These are phyloP conservation scores for Merodon equestris DNA, from an alignment of 2,888 invertebrate species.

Conservation along the genomic window DNA sequence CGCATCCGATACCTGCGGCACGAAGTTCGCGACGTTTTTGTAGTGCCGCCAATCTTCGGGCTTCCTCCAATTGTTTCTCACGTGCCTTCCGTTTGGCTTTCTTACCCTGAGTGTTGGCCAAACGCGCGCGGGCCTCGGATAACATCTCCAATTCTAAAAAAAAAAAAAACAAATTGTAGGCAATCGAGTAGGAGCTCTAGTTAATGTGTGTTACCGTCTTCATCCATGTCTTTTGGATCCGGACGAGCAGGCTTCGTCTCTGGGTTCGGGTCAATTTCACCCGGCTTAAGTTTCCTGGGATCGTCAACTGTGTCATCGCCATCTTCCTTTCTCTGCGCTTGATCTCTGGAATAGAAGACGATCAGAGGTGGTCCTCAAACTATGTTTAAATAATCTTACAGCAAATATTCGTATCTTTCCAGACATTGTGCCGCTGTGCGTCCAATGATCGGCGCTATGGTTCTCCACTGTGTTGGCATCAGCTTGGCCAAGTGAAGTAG, in stretches of 20 bases:
- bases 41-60: slow-evolving; percentile 94
- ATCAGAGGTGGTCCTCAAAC: neutral
- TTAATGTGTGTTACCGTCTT: slow-evolving; percentile 95
- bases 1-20: slow-evolving; percentile 93
- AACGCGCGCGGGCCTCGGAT: slow-evolving; percentile 97
- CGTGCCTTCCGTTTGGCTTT: slow-evolving; percentile 96
- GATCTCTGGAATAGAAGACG: slow-evolving; percentile 84
- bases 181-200: too few species aligned
- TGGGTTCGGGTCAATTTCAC: slow-evolving; percentile 99
- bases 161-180: neutral
- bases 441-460: slow-evolving; percentile 99
- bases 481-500: slow-evolving; percentile 97
- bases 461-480: slow-evolving; percentile 99
- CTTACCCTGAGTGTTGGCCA: slow-evolving; percentile 98
- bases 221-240: slow-evolving; percentile 99
- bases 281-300: slow-evolving; percentile 97
- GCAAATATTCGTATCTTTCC: slow-evolving; percentile 96
- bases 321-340: slow-evolving; percentile 97
- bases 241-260: slow-evolving; percentile 99
- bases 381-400: slow-evolving; percentile 82
- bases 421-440: slow-evolving; percentile 99
- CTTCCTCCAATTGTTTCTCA: slow-evolving; percentile 99
- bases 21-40: slow-evolving; percentile 98
- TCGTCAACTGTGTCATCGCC: slow-evolving; percentile 95
- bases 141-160: slow-evolving; percentile 96